Evolutionary conservation across 2,113 vertebrate genomes (phyloP).

Genomic region (Pterocles burchelli): DNA sequence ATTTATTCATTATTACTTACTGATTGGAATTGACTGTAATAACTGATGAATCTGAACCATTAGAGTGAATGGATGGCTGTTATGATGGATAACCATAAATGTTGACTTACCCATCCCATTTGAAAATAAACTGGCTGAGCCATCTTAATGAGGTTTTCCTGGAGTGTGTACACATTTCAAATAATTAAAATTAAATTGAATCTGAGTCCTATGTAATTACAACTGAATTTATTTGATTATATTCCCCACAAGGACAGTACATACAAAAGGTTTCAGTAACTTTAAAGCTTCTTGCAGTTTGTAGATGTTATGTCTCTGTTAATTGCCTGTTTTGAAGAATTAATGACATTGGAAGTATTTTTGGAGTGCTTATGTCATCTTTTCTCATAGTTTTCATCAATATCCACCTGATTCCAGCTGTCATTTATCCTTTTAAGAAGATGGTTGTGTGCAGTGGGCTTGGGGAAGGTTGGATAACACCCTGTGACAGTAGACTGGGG

Average conservation of each 20-base stretch:
- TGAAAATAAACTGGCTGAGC: slow-evolving; percentile 64
- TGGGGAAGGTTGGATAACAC: background rate
- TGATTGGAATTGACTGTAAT: slow-evolving; percentile 38
- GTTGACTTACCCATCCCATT: slow-evolving; percentile 47
- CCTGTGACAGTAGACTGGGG: background rate
- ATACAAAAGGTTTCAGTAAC: slow-evolving; percentile 2
- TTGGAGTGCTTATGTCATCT: background rate
- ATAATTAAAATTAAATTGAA: slow-evolving; percentile 76
- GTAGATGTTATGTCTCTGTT: background rate
- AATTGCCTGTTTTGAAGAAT: background rate
- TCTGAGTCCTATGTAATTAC: slow-evolving; percentile 66
- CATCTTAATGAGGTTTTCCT: slow-evolving; percentile 68
- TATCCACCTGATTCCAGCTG: background rate
- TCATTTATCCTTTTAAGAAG: background rate
- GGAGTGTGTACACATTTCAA: slow-evolving; percentile 71
- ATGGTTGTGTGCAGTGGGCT: background rate
- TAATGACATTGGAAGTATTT: background rate
- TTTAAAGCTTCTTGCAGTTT: background rate
- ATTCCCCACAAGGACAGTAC: slow-evolving; percentile 10
- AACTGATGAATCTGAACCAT: slow-evolving; percentile 60
- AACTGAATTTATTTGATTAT: slow-evolving; percentile 57
- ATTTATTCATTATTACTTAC: background rate
- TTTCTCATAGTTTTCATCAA: background rate
- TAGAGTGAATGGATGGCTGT: slow-evolving; percentile 42
- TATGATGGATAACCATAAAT: slow-evolving; percentile 41